Evolutionary conservation across 2,113 vertebrate genomes (phyloP), one percentile per base, ranked within the genome.

Genomic region (Rhodinocichla rosea): DNA sequence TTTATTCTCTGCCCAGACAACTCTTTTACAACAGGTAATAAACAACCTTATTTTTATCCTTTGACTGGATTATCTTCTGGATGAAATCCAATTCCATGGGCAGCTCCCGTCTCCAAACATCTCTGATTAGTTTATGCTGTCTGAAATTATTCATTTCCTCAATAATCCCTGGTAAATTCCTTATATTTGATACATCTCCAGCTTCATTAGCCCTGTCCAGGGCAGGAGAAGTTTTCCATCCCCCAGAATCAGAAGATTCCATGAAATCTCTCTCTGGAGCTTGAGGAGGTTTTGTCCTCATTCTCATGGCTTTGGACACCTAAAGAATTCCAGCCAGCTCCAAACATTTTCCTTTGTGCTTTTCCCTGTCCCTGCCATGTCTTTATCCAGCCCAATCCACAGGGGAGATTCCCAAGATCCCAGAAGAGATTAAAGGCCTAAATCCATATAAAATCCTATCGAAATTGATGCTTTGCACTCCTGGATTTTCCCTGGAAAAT

Each of bases 11-110:
- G 56, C 52, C 91, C 77, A 81, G 69, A 87, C 80, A 71, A 40
- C 18, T 71, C 80, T 49, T 60, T 55, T 33, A 11, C 39, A 37
- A 11, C 81, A 94, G 83, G 87, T 71, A 78, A 93, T 52, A 60
- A 89, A 84, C 73, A 56, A 68, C 86, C 1, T 50, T 7, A 18
- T 93, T 75, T 56, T 40, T 60, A 37, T 21, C 35, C 9, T 87
- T 44, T 84, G 64, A 94, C 87, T 84, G 77, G 69, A 92, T 95
- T 94, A 79, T 49, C 91, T 74, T 53, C 79, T 27, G 91, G 30
- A 68, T 42, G 44, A 64, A 91, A 95, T 5, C 32, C 35, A 79
- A 89, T 92, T 91, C 95, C 11, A 11, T 0, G 40, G 76, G 44
- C 65, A 56, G 75, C 69, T 94, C 83, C 92, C 83, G 11, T 67